Evolutionary conservation across 2,113 vertebrate genomes (phyloP), one percentile per base, ranked within the genome.

Genomic region (Haliaeetus leucogaster): DNA sequence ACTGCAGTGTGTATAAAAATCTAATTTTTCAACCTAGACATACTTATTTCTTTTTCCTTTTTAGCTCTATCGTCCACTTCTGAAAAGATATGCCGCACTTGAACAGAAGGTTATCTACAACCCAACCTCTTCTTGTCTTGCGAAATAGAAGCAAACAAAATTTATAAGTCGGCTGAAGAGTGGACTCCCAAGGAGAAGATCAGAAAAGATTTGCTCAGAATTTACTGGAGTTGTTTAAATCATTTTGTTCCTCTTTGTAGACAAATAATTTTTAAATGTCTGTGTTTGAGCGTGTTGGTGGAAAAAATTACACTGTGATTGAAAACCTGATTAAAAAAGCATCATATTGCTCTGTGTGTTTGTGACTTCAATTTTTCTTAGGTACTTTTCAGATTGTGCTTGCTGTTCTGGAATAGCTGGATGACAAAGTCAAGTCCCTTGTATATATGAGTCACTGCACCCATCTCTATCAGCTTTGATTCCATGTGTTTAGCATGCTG

Each of bases 11-110:
- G 80, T 89, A 87, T 81, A 85, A 94, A 97, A 82, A 65, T 47
- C 29, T 74, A 38, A 42, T 87, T 93, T 89, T 93, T 96, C 71
- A 93, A 55, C 40, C 0, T 11, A 59, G 86, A 59, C 29, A 25
- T 92, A 38, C 61, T 94, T 95, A 81, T 96, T 86, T 96, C 42
- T 93, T 85, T 95, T 91, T 97, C 32, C 26, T 77, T 95, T 97
- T 86, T 90, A 98, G 98, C 67, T 98, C 40, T 98, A 98, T 83
- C 38, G 25, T 59, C 97, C 97, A 43, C 97, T 98, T 78, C 94
- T 98, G 90, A 97, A 96, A 91, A 97, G 98, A 97, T 98, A 98
- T 9, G 96, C 96, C 86, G 97, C 96, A 55, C 97, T 98, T 92
- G 98, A 98, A 72, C 95, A 97, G 68, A 95, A 95, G 85, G 90